Percentiles rank a stretch among this genome's conserved stretches.
Conservation (phyloP, 1,140 invertebrate genomes). For the Bilobella aurantiaca region DNA sequence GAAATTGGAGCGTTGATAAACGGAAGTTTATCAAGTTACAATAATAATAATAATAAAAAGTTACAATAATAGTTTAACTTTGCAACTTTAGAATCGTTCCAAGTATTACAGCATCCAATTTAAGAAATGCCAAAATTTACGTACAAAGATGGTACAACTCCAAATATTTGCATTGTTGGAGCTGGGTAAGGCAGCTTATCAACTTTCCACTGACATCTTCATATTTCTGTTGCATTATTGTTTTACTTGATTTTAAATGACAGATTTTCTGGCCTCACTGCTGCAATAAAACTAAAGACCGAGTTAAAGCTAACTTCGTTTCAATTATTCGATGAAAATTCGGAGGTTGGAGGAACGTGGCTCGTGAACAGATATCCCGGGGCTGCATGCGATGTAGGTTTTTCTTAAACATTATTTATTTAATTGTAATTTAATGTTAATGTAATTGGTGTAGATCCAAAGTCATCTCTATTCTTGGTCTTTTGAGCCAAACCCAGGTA, state of each 20-base stretch:
- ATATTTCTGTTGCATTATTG: no score
- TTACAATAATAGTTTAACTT: no score
- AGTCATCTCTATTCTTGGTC: background rate
- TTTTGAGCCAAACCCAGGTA: constrained; percentile 4
- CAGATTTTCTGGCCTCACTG: constrained; percentile 17
- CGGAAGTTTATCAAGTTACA: no score
- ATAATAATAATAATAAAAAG: no score
- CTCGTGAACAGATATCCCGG: constrained; percentile 17
- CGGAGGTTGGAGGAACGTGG: constrained; percentile 21
- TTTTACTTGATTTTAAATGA: background rate
- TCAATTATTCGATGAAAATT: constrained; percentile 11
- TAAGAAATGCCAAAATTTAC: background rate
- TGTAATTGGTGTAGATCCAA: background rate
- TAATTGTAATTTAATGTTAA: background rate
- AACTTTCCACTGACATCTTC: background rate
- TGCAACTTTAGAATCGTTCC: no score
- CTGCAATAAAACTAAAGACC: constrained; percentile 13
- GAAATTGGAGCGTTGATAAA: no score
- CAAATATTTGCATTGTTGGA: constrained; percentile 6
- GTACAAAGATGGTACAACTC: background rate
- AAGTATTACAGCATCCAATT: no score
- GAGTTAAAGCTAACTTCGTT: background rate
- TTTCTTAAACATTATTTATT: background rate
- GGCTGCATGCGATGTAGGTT: background rate
- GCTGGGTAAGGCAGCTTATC: background rate